Conservation (phyloP, 2,113 vertebrate genomes). For the Gorilla gorilla region DNA sequence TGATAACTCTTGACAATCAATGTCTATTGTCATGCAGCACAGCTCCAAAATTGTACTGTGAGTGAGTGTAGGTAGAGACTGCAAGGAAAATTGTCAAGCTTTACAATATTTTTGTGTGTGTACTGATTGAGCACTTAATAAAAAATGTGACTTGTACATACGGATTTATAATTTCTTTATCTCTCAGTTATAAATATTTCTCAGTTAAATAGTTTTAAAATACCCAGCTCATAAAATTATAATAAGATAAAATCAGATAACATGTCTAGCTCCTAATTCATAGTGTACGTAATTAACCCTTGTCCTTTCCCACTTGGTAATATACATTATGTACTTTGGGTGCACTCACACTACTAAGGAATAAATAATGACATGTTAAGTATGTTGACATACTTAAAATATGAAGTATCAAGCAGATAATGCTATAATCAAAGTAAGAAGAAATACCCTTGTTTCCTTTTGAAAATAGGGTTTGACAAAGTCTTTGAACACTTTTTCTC, state of each 20-base stretch:
- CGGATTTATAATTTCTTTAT: neutral
- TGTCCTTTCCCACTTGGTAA: neutral
- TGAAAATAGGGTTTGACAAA: neutral
- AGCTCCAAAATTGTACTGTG: neutral
- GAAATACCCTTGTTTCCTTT: neutral
- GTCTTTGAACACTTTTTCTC: neutral
- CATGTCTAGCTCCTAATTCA: neutral
- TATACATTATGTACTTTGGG: neutral
- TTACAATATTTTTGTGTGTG: neutral
- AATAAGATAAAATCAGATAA: neutral
- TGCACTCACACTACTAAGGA: neutral
- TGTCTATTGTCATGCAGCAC: neutral
- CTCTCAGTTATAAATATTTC: neutral
- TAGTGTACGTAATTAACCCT: neutral
- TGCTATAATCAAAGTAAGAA: neutral
- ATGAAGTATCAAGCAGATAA: neutral
- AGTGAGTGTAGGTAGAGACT: neutral
- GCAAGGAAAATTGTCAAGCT: accelerated
- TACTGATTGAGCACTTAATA: neutral
- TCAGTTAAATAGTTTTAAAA: neutral
- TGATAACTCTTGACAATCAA: neutral
- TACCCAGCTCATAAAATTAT: neutral
- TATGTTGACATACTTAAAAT: neutral
- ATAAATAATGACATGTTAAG: neutral
- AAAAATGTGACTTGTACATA: neutral